These are phyloP conservation scores for Clavelina lepadiformis DNA, from an alignment of 23 tunicate species.

Conservation along the genomic window DNA sequence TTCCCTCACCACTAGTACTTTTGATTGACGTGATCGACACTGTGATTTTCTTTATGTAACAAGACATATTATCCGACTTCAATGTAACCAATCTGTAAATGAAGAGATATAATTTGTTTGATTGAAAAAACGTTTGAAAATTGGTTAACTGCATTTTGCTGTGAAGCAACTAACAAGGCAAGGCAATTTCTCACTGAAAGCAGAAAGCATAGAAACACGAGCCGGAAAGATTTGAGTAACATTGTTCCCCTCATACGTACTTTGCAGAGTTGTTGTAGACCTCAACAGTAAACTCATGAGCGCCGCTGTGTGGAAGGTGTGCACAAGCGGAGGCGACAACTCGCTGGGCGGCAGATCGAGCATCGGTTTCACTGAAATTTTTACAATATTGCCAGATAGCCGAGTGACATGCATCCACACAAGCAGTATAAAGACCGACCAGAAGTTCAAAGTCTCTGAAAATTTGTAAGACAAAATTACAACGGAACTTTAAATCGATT, in stretches of 20 bases:
- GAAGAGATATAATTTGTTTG: no score
- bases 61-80: conserved; percentile 3
- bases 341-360: conserved; percentile 4
- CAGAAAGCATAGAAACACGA: no score
- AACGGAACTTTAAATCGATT: background rate
- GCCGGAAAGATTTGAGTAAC: no score
- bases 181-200: no score
- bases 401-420: conserved; percentile 26
- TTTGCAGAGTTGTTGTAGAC: conserved; percentile 21
- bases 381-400: conserved; percentile 20
- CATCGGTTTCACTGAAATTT: background rate
- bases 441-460: conserved; percentile 35
- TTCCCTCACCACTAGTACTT: conserved; percentile 15
- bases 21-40: conserved; percentile 18
- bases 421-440: conserved; percentile 17
- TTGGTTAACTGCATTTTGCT: no score
- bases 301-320: background rate
- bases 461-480: background rate
- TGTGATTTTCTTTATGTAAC: conserved; percentile 10
- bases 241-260: no score
- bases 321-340: conserved; percentile 10
- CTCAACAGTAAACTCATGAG: conserved; percentile 5
- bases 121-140: no score
- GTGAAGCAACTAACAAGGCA: no score
- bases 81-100: conserved; percentile 3